Percentiles rank a stretch among this genome's conserved stretches.
Conservation (phyloP, 2,888 invertebrate genomes). For the Aphelenchoides bicaudatus region DNA sequence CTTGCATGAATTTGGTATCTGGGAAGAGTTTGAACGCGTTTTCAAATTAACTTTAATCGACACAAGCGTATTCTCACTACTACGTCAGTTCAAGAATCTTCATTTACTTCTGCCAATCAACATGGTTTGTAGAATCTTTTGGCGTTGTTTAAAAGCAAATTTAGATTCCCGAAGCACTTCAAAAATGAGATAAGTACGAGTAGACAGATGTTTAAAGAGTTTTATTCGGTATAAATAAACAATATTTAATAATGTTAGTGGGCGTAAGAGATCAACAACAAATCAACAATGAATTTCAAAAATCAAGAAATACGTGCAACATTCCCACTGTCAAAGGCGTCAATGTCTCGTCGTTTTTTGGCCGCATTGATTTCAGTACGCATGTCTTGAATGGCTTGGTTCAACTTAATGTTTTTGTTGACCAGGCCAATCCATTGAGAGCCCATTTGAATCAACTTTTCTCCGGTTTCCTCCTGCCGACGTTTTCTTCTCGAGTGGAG, state of each 20-base stretch:
- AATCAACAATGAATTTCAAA: too few species aligned
- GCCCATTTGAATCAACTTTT: slow-evolving; percentile 43
- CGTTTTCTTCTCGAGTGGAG: slow-evolving; percentile 49
- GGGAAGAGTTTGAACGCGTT: slow-evolving; percentile 1
- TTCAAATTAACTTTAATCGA: slow-evolving; percentile 5
- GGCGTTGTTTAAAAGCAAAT: neutral
- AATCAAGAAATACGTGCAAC: neutral
- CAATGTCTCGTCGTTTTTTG: neutral
- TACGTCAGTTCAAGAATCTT: slow-evolving; percentile 18
- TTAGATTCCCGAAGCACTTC: slow-evolving; percentile 10
- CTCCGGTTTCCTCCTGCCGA: slow-evolving; percentile 48
- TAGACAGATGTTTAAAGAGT: neutral
- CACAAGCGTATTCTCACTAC: slow-evolving; percentile 4
- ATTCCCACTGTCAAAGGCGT: neutral
- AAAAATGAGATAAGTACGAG: neutral
- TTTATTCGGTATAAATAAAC: too few species aligned
- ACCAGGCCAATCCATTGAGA: slow-evolving; percentile 24
- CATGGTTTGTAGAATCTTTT: neutral
- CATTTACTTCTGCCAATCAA: neutral
- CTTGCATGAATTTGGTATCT: slow-evolving; percentile 12
- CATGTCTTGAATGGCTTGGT: slow-evolving; percentile 41
- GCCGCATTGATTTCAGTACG: slow-evolving; percentile 23
- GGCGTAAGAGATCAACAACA: too few species aligned
- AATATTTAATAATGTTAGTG: too few species aligned
- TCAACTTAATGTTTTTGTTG: slow-evolving; percentile 32